Conservation (phyloP, 2,888 invertebrate species). For the Dichetophora obliterata region DNA sequence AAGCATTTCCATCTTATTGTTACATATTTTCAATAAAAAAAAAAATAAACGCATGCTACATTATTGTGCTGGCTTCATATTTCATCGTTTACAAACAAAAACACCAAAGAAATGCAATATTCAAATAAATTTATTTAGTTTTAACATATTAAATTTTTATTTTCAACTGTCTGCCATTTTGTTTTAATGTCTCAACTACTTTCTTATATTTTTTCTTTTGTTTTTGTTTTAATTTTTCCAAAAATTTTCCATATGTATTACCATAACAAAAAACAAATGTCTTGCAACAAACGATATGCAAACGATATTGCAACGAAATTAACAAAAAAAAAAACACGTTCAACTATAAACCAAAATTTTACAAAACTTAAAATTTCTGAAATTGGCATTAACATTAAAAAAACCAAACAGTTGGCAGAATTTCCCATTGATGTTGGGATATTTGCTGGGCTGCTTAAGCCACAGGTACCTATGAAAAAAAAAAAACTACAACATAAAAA, state of each 20-base stretch:
- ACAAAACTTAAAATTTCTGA: slow-evolving; percentile 27
- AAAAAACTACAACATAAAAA: slow-evolving; percentile 39
- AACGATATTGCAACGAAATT: slow-evolving; percentile 24
- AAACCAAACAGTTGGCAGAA: slow-evolving; percentile 74
- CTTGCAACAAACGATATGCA: slow-evolving; percentile 13
- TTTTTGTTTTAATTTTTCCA: slow-evolving; percentile 9
- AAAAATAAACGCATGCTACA: slow-evolving; percentile 13
- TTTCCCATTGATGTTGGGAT: slow-evolving; percentile 82
- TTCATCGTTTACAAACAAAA: not conserved
- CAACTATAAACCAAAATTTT: slow-evolving; percentile 29
- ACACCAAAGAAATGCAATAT: not conserved
- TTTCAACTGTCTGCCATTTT: not conserved
- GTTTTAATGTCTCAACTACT: not conserved
- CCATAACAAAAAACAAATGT: slow-evolving; percentile 19
- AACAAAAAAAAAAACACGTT: not conserved
- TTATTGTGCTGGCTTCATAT: slow-evolving; percentile 3
- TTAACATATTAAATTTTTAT: not conserved
- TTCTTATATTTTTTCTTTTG: not conserved
- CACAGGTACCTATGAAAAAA: slow-evolving; percentile 68
- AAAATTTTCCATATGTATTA: slow-evolving; percentile 4
- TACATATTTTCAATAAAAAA: not conserved
- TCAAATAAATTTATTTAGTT: not conserved
- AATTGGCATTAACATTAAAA: slow-evolving; percentile 2
- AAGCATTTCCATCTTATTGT: slow-evolving; percentile 34
- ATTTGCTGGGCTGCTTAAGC: slow-evolving; percentile 81